These are phyloP conservation scores for Toxotes jaculatrix DNA, from an alignment of 2,113 vertebrate species.

Conservation along the genomic window DNA sequence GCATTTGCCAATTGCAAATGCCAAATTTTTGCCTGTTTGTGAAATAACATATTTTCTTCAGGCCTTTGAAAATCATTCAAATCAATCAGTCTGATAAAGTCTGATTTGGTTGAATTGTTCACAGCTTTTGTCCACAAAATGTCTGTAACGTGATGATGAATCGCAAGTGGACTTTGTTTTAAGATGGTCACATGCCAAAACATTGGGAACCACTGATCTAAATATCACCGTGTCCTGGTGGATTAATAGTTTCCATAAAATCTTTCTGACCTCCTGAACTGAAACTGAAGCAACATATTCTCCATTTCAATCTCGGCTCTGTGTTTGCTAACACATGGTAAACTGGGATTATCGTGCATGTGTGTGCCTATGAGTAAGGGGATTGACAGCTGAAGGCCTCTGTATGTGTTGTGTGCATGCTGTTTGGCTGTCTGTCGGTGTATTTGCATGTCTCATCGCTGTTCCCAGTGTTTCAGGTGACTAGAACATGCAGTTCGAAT, in stretches of 20 bases:
- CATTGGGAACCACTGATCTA: not conserved
- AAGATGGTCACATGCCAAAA: not conserved
- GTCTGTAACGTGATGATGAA: too few relatives aligned
- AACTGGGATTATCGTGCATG: slow-evolving; percentile 52
- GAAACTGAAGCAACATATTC: slow-evolving; percentile 11
- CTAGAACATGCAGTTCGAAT: not conserved
- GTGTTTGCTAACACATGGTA: slow-evolving; percentile 53
- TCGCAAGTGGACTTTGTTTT: not conserved
- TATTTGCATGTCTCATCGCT: slow-evolving; percentile 25
- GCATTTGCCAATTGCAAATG: too few relatives aligned
- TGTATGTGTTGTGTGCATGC: not conserved
- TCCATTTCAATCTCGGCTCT: slow-evolving; percentile 33
- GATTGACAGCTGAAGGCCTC: slow-evolving; percentile 40
- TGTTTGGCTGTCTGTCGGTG: not conserved
- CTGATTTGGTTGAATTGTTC: not conserved
- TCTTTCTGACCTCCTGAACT: not conserved
- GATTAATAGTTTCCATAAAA: not conserved
- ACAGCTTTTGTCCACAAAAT: not conserved
- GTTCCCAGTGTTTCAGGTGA: not conserved
- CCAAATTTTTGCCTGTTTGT: not conserved
- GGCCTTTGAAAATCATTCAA: too few relatives aligned
- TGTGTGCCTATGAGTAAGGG: slow-evolving; percentile 31
- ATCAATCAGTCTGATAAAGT: too few relatives aligned
- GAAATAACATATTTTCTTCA: not conserved
- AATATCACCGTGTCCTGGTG: not conserved